These are phyloP conservation scores for Podilymbus podiceps DNA, from an alignment of 2,113 vertebrate genomes.

Conservation along the genomic window DNA sequence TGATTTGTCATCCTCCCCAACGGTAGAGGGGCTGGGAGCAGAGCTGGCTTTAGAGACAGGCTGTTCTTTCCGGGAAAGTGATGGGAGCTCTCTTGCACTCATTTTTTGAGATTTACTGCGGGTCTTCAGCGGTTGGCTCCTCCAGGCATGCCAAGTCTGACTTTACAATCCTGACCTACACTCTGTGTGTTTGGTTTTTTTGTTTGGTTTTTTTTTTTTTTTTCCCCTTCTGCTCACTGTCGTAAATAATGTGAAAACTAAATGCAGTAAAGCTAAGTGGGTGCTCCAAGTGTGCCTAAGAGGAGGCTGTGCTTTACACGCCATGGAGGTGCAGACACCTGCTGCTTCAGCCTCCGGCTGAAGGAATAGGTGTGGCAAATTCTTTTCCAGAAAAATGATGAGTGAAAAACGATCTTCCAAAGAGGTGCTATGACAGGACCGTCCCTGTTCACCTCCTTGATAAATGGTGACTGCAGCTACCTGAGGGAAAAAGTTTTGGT, in stretches of 20 bases:
- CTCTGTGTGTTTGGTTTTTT: neutral
- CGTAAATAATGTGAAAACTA: neutral
- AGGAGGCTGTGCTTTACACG: neutral
- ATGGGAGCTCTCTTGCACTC: neutral
- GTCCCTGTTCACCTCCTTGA: neutral
- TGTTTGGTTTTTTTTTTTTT: neutral
- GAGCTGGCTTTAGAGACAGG: slow-evolving; percentile 2
- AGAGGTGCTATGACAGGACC: neutral
- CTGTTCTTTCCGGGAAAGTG: slow-evolving; percentile 1
- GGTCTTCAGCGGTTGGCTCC: neutral
- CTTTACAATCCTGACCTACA: neutral
- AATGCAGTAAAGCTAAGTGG: neutral
- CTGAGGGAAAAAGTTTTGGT: neutral
- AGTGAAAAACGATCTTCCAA: accelerated
- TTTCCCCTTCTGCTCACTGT: neutral
- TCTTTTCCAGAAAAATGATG: neutral
- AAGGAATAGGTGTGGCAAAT: neutral
- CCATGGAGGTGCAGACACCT: neutral
- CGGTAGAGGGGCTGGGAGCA: neutral
- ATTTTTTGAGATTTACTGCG: neutral
- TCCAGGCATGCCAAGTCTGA: neutral
- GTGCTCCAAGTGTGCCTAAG: accelerated
- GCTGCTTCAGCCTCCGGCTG: neutral
- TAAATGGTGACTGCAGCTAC: neutral
- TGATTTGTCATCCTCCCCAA: neutral